phyloP scores from a whole-genome alignment of 1,140 invertebrate species.

The Harpegnathos saltator region DNA sequence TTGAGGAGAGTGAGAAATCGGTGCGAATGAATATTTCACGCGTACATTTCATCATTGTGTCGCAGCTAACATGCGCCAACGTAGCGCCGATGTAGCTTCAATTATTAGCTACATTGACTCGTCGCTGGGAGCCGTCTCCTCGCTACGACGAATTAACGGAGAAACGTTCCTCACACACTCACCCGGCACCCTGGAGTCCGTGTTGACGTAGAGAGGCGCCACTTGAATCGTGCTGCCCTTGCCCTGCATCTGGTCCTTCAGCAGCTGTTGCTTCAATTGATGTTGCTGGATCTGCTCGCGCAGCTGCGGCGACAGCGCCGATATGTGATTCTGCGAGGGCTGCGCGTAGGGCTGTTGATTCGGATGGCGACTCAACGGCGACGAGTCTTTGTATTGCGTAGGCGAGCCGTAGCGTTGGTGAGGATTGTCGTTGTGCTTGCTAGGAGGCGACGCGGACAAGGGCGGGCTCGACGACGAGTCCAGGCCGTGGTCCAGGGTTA shows the following conservation, averaged over 20 bases:
- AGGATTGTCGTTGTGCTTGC: slow-evolving; percentile 74
- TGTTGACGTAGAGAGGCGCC: slow-evolving; percentile 84
- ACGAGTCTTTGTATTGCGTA: slow-evolving; percentile 73
- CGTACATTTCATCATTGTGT: not conserved
- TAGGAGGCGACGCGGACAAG: slow-evolving; percentile 72
- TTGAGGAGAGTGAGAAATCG: slow-evolving; percentile 23
- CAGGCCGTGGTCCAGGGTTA: slow-evolving; percentile 88
- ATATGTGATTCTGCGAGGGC: slow-evolving; percentile 75
- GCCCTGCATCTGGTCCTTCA: slow-evolving; percentile 83
- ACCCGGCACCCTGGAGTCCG: slow-evolving; percentile 77
- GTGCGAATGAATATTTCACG: not conserved
- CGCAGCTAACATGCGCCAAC: not conserved
- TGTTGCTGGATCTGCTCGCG: slow-evolving; percentile 82
- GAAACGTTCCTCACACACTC: slow-evolving; percentile 44
- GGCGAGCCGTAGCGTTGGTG: slow-evolving; percentile 69
- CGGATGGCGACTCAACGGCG: slow-evolving; percentile 65
- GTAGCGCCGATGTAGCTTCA: not conserved
- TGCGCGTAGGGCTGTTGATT: slow-evolving; percentile 64
- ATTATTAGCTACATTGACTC: too few species aligned
- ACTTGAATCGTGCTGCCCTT: slow-evolving; percentile 77
- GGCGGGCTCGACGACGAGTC: slow-evolving; percentile 79
- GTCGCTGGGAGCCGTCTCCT: not conserved
- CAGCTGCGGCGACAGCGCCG: slow-evolving; percentile 78
- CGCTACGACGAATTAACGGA: not conserved
- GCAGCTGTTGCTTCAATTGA: slow-evolving; percentile 81